Conservation (phyloP, 2,113 vertebrate genomes). For the Sinocyclocheilus grahami region DNA sequence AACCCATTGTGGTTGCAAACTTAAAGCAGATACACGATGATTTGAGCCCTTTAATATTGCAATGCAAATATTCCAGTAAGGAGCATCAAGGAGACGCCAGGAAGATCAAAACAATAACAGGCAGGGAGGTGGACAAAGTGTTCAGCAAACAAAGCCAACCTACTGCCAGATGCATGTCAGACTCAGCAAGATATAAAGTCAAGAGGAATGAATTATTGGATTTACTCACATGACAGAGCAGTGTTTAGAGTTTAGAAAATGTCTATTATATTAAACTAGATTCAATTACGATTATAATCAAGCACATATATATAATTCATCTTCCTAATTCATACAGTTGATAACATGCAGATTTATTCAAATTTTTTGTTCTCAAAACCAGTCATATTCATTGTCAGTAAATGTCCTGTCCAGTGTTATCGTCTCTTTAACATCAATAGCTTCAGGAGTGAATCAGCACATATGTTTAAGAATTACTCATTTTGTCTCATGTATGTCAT, state of each 20-base stretch:
- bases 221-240: not conserved
- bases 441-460: not conserved
- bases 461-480: not conserved
- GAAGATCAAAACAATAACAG: constrained; percentile 54
- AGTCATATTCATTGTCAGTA: not conserved
- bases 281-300: not conserved
- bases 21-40: constrained; percentile 25
- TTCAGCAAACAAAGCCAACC: constrained; percentile 52
- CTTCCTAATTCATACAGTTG: not conserved
- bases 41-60: not conserved
- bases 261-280: not conserved
- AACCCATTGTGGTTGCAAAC: not conserved
- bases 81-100: constrained; percentile 22
- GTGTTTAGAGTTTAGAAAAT: not conserved
- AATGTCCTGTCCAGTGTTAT: not conserved
- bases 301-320: not conserved
- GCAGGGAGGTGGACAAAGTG: constrained; percentile 47
- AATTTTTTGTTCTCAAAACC: not conserved
- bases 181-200: not conserved
- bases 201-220: not conserved
- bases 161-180: constrained; percentile 14
- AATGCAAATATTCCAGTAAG: constrained; percentile 37
- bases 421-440: not conserved
- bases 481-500: not conserved
- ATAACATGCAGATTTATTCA: not conserved